Conservation (phyloP, 2,797 vertebrate species). For the Nyctibius grandis region DNA sequence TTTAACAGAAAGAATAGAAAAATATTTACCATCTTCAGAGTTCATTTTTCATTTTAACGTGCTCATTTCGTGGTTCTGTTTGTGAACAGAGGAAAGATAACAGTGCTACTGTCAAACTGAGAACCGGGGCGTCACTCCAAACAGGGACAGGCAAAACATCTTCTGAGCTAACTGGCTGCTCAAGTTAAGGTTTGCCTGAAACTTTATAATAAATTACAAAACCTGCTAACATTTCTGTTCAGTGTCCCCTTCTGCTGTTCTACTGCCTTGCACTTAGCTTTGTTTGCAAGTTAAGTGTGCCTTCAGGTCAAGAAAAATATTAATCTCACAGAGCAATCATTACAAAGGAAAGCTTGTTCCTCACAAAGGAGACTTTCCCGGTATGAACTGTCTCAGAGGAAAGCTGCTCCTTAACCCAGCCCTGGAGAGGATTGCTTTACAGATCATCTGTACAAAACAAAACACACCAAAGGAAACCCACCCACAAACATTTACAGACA, state of each 20-base stretch:
- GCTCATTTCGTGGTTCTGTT: neutral
- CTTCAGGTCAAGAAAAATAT: conserved; percentile 40
- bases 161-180: neutral
- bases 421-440: neutral
- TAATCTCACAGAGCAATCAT: conserved; percentile 40
- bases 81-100: neutral
- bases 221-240: neutral
- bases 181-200: neutral
- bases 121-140: neutral
- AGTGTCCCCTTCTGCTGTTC: neutral
- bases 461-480: neutral
- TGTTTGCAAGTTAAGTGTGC: neutral
- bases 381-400: neutral
- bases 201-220: neutral
- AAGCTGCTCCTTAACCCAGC: neutral
- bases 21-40: neutral
- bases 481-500: neutral
- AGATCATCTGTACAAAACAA: neutral
- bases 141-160: neutral
- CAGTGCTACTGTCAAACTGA: neutral
- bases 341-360: neutral
- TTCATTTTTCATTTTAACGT: neutral
- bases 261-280: neutral
- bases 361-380: neutral
- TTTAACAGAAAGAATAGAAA: neutral